A percentile compares a stretch with the other conserved stretches of the same genome.
Conservation (phyloP, 2,888 invertebrate genomes). For the Pristionchus fissidentatus region DNA sequence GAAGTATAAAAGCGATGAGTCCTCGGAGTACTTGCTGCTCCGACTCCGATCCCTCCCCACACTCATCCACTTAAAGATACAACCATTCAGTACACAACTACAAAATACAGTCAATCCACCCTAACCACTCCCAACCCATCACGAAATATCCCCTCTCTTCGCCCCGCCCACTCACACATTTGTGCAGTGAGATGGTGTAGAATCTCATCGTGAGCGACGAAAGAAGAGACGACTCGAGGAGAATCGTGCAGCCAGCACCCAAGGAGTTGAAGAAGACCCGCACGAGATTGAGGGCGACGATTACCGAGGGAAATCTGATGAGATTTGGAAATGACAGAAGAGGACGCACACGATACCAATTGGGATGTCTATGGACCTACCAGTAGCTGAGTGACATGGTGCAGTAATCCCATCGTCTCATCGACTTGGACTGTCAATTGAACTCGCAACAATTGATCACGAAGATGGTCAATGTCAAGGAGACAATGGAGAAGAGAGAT, state of each 20-base stretch:
- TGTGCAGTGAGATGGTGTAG: conserved; percentile 71
- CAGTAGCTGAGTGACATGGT: conserved; percentile 83
- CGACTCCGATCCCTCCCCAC: conserved; percentile 84
- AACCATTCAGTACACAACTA: conserved; percentile 10
- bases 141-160: too few species aligned
- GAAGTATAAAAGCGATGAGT: conserved; percentile 91
- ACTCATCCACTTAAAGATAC: conserved; percentile 80
- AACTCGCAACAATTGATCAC: conserved; percentile 91
- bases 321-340: background rate
- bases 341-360: background rate
- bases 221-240: conserved; percentile 86
- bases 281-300: conserved; percentile 82
- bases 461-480: conserved; percentile 80
- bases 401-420: conserved; percentile 89
- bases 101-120: conserved; percentile 1
- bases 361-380: conserved; percentile 30
- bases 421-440: conserved; percentile 84
- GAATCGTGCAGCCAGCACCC: conserved; percentile 90
- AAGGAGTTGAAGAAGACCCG: conserved; percentile 91
- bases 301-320: conserved; percentile 61
- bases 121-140: too few species aligned
- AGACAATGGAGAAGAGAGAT: conserved; percentile 91
- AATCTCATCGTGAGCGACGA: conserved; percentile 80
- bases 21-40: conserved; percentile 90
- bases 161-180: conserved; percentile 57